Evolutionary conservation across 2,113 vertebrate species (phyloP).

Genomic region (Phrynocephalus versicolor): DNA sequence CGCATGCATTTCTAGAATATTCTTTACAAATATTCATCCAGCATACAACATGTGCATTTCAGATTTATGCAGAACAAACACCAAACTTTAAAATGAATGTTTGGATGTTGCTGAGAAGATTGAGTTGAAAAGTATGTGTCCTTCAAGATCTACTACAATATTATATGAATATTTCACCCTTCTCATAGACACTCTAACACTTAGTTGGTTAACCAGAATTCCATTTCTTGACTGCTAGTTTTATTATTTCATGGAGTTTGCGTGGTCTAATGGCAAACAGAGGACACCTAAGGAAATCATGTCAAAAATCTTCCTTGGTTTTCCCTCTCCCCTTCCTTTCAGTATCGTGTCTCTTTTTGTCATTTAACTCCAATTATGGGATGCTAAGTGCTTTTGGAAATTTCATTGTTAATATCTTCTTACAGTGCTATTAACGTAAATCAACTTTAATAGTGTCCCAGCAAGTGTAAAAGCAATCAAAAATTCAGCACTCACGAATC

Average conservation of each 20-base stretch:
- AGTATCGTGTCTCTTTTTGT: conserved; percentile 83
- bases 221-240: conserved; percentile 48
- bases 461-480: conserved; percentile 89
- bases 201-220: conserved; percentile 26
- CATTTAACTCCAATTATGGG: conserved; percentile 87
- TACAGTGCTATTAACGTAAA: conserved; percentile 87
- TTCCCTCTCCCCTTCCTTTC: conserved; percentile 68
- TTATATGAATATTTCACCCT: conserved; percentile 15
- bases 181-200: conserved; percentile 3
- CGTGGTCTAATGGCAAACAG: conserved; percentile 65
- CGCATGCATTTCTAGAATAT: not conserved
- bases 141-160: not conserved
- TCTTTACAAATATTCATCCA: not conserved
- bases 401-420: conserved; percentile 88
- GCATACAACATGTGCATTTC: too few species aligned
- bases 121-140: rapidly evolving
- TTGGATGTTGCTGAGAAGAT: not conserved
- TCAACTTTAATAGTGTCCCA: conserved; percentile 87
- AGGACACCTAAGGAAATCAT: conserved; percentile 72
- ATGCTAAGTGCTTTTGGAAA: conserved; percentile 88
- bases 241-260: conserved; percentile 61
- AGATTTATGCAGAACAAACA: not conserved
- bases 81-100: not conserved
- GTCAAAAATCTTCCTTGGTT: conserved; percentile 71
- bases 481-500: conserved; percentile 89